Conservation (phyloP, 1,140 invertebrate genomes). For the Drosophila kepulauana region DNA sequence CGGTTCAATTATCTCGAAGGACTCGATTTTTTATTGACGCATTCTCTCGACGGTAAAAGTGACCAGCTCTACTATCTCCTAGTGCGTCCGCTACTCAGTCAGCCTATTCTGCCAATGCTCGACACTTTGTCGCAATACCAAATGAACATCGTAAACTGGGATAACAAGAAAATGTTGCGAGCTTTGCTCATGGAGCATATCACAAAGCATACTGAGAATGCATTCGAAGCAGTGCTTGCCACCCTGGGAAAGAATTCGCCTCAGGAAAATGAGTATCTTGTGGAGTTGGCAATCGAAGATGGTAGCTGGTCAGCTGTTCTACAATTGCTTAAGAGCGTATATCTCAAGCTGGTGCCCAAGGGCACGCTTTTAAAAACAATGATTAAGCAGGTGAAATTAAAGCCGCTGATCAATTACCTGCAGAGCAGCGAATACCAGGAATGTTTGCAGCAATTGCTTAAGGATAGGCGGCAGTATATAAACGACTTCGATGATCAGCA, state of each 20-base stretch:
- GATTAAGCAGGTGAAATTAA: neutral
- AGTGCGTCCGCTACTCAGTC: neutral
- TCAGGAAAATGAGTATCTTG: neutral
- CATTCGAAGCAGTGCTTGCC: neutral
- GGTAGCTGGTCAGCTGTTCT: neutral
- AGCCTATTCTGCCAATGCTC: neutral
- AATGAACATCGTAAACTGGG: neutral
- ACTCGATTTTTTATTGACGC: neutral
- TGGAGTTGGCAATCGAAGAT: neutral
- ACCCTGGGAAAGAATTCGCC: neutral
- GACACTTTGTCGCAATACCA: neutral
- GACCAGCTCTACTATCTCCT: neutral
- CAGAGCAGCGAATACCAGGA: neutral
- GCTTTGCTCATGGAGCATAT: neutral
- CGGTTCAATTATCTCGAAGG: neutral
- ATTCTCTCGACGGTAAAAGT: neutral
- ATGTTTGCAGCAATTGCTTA: neutral
- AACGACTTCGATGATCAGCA: neutral
- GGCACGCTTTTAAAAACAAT: neutral
- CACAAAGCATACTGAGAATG: neutral
- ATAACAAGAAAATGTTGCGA: neutral
- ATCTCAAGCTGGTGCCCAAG: neutral
- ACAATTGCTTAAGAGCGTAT: neutral
- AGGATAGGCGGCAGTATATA: neutral
- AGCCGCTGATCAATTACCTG: neutral